Evolutionary conservation across 2,113 vertebrate species (phyloP).

Genomic region (Dasyurus viverrinus): DNA sequence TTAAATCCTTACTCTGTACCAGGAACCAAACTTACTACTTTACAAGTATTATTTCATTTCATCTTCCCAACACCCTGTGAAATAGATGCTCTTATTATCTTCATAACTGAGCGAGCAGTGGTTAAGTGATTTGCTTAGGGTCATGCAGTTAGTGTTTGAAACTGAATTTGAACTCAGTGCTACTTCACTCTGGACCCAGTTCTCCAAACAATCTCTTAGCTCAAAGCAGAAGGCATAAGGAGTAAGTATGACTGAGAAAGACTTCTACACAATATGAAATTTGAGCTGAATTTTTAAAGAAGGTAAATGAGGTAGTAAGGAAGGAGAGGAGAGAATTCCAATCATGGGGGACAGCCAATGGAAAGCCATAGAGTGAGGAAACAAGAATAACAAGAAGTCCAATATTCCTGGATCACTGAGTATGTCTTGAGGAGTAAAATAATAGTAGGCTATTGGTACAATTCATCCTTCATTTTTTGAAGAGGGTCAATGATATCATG

Average conservation of each 20-base stretch:
- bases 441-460: not conserved
- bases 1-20: not conserved
- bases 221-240: not conserved
- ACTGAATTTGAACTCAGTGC: not conserved
- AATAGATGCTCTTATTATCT: not conserved
- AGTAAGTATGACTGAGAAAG: not conserved
- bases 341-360: not conserved
- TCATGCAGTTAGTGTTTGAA: not conserved
- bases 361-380: not conserved
- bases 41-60: not conserved
- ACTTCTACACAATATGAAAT: not conserved
- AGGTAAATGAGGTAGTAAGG: not conserved
- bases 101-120: not conserved
- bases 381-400: not conserved
- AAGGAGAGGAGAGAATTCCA: not conserved
- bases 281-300: not conserved
- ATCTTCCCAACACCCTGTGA: not conserved
- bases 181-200: not conserved
- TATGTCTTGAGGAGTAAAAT: not conserved
- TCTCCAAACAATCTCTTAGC: not conserved
- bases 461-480: not conserved
- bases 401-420: not conserved
- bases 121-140: not conserved
- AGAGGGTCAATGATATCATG: not conserved
- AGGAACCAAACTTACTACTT: not conserved